phyloP scores from a whole-genome alignment of 2,797 vertebrate species.

The Danionella dracula region DNA sequence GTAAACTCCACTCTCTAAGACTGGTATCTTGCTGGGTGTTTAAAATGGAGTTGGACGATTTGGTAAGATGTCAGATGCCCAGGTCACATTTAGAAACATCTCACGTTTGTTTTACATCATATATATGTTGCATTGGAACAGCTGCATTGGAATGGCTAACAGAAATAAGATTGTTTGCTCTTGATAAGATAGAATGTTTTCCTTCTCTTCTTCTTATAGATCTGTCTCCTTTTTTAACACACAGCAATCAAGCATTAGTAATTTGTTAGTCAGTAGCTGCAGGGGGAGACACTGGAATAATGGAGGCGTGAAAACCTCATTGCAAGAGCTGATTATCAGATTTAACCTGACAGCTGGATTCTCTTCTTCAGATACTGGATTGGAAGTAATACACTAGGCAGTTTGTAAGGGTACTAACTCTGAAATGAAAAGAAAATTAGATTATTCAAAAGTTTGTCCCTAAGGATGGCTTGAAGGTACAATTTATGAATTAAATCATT shows the following conservation, averaged over 20 bases:
- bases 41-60: too few species aligned
- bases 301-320: slow-evolving; percentile 49
- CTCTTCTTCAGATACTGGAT: slow-evolving; percentile 38
- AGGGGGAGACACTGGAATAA: slow-evolving; percentile 44
- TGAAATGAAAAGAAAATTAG: too few species aligned
- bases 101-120: too few species aligned
- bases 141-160: too few species aligned
- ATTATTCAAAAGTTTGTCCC: too few species aligned
- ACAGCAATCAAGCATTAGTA: slow-evolving; percentile 45
- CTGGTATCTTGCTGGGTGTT: too few species aligned
- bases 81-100: too few species aligned
- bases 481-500: too few species aligned
- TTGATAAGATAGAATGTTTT: slow-evolving; percentile 49
- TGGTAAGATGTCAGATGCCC: too few species aligned
- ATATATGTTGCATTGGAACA: too few species aligned
- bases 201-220: slow-evolving; percentile 12
- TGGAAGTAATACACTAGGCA: slow-evolving; percentile 43
- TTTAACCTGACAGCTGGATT: slow-evolving; percentile 49
- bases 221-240: slow-evolving; percentile 43
- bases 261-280: slow-evolving; percentile 51
- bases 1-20: too few species aligned
- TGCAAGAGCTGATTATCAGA: slow-evolving; percentile 43
- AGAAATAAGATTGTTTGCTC: slow-evolving; percentile 43
- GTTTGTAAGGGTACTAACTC: slow-evolving; percentile 54
- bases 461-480: too few species aligned